A percentile compares a stretch with the other conserved stretches of the same genome.
Conservation (phyloP, 2,797 vertebrate genomes). For the Anniella stebbinsi region DNA sequence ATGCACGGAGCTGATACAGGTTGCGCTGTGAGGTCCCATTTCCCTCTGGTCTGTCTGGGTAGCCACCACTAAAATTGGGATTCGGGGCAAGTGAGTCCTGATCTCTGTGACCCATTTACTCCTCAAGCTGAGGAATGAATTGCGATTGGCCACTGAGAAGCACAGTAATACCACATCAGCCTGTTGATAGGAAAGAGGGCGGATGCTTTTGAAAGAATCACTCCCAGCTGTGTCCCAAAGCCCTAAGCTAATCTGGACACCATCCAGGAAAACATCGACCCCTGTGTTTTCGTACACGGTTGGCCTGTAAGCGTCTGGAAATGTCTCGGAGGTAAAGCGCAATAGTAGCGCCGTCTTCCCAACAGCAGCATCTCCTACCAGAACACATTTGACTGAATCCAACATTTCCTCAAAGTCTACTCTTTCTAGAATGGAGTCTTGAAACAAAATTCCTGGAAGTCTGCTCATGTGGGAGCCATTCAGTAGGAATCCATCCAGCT, state of each 20-base stretch:
- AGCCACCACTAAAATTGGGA: slow-evolving; percentile 92
- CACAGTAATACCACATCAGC: slow-evolving; percentile 94
- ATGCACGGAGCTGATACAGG: slow-evolving; percentile 83
- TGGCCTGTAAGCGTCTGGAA: slow-evolving; percentile 92
- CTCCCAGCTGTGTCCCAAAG: slow-evolving; percentile 97
- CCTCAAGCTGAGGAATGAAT: slow-evolving; percentile 87
- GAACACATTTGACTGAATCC: slow-evolving; percentile 93
- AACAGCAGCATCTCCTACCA: slow-evolving; percentile 94
- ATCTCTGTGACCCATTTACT: slow-evolving; percentile 93
- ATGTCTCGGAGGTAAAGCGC: slow-evolving; percentile 96
- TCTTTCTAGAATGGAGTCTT: neutral
- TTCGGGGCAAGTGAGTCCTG: slow-evolving; percentile 86
- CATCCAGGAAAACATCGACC: slow-evolving; percentile 96
- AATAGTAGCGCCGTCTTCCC: slow-evolving; percentile 95
- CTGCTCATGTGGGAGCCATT: slow-evolving; percentile 59
- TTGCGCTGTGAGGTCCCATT: slow-evolving; percentile 80
- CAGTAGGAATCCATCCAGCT: slow-evolving; percentile 39
- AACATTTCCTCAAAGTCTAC: slow-evolving; percentile 72
- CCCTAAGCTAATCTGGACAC: slow-evolving; percentile 92
- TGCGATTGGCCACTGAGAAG: slow-evolving; percentile 94
- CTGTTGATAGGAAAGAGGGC: slow-evolving; percentile 95
- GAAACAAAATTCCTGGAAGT: slow-evolving; percentile 24
- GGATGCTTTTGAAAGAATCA: slow-evolving; percentile 91
- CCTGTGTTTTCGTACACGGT: slow-evolving; percentile 97
- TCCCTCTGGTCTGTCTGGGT: slow-evolving; percentile 96